These are phyloP conservation scores for Hyphantria cunea DNA, from an alignment of 1,140 invertebrate genomes.

Conservation along the genomic window DNA sequence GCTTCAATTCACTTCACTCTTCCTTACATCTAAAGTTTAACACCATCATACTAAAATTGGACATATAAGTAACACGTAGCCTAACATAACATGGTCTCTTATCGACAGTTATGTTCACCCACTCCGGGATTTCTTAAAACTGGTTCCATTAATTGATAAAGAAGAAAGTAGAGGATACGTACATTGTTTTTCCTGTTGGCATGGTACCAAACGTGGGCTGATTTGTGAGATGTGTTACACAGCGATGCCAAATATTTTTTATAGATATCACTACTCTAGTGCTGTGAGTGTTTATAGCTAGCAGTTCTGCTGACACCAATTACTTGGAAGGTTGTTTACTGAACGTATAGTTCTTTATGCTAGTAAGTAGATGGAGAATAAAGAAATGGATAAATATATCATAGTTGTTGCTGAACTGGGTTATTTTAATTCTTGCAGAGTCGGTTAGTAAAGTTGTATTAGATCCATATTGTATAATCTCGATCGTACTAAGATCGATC, in stretches of 20 bases:
- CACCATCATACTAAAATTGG: too few species aligned
- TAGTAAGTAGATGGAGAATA: background rate
- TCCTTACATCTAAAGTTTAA: too few species aligned
- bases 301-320: background rate
- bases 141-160: too few species aligned
- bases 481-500: too few species aligned
- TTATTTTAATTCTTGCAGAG: background rate
- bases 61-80: too few species aligned
- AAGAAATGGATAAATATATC: too few species aligned
- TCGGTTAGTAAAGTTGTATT: background rate
- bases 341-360: background rate
- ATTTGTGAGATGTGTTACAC: slow-evolving; percentile 6
- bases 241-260: slow-evolving; percentile 16
- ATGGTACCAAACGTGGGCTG: slow-evolving; percentile 10
- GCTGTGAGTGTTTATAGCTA: background rate
- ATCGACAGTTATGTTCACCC: too few species aligned
- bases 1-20: too few species aligned
- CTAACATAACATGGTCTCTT: too few species aligned
- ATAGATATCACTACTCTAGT: slow-evolving; percentile 8
- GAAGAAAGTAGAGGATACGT: too few species aligned
- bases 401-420: background rate
- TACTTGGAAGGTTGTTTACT: slow-evolving; percentile 14
- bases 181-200: slow-evolving; percentile 3
- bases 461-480: too few species aligned
- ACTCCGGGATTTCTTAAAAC: too few species aligned